Conservation (phyloP, 2,113 vertebrate species). For the Cervus canadensis region DNA sequence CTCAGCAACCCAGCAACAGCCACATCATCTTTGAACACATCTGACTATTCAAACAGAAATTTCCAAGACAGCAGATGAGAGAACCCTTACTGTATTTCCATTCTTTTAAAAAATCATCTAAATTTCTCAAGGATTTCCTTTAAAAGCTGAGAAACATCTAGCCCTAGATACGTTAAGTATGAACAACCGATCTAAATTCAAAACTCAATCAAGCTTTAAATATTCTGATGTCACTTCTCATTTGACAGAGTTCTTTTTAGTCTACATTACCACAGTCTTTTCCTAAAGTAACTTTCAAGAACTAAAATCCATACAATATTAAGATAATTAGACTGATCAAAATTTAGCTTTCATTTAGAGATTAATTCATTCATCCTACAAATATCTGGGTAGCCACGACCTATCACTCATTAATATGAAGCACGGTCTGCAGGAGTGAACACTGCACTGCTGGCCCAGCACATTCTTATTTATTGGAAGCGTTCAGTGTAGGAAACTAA, state of each 20-base stretch:
- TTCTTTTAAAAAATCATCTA: neutral
- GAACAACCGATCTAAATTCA: neutral
- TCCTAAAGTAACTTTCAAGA: neutral
- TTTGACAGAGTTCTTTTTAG: neutral
- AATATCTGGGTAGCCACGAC: neutral
- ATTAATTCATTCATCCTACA: neutral
- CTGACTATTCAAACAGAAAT: neutral
- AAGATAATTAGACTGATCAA: neutral
- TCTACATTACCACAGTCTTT: neutral
- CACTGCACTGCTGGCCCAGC: neutral
- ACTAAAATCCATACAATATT: neutral
- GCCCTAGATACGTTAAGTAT: neutral
- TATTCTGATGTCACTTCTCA: neutral
- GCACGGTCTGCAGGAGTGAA: neutral
- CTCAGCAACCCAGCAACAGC: neutral
- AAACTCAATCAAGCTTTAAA: neutral
- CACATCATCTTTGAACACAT: neutral
- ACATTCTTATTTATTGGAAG: neutral
- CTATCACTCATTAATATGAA: neutral
- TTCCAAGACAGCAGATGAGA: neutral
- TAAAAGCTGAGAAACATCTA: neutral
- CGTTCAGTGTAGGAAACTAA: neutral
- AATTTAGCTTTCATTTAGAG: neutral
- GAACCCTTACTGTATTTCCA: neutral
- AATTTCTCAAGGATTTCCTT: neutral